phyloP scores from a whole-genome alignment of 2,888 invertebrate species.

The Hypercompe scribonia region DNA sequence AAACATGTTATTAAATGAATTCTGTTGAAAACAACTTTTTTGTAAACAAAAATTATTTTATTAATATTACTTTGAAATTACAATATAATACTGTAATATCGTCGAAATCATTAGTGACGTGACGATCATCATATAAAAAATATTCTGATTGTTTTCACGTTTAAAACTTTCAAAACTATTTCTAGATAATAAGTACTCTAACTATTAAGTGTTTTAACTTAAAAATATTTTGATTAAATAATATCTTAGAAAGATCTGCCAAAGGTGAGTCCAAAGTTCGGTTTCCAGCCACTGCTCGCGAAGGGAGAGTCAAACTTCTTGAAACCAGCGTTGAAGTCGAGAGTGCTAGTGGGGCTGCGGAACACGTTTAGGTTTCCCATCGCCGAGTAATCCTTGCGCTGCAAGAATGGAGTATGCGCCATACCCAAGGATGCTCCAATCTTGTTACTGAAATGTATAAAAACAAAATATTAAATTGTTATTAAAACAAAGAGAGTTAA shows the following conservation, averaged over 20 bases:
- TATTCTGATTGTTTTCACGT: background rate
- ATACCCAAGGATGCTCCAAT: slow-evolving; percentile 28
- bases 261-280: slow-evolving; percentile 28
- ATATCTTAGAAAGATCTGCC: slow-evolving; percentile 19
- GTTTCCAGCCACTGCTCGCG: slow-evolving; percentile 44
- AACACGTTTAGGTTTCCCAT: slow-evolving; percentile 44
- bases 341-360: slow-evolving; percentile 26
- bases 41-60: background rate
- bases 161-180: too few relatives aligned
- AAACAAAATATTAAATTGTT: too few relatives aligned
- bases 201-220: too few relatives aligned
- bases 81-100: background rate
- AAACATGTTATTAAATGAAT: too few relatives aligned
- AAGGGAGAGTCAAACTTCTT: slow-evolving; percentile 42
- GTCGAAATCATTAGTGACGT: background rate
- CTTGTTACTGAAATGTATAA: slow-evolving; percentile 29
- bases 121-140: background rate
- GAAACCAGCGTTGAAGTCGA: slow-evolving; percentile 43
- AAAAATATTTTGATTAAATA: background rate
- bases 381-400: slow-evolving; percentile 43
- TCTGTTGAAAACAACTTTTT: too few relatives aligned
- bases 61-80: background rate
- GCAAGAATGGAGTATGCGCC: slow-evolving; percentile 37
- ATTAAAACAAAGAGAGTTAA: too few relatives aligned
- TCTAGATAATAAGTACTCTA: too few relatives aligned